Evolutionary conservation across 2,113 vertebrate genomes (phyloP), one percentile per base, ranked within the genome.

Genomic region (Lophochroa leadbeateri): DNA sequence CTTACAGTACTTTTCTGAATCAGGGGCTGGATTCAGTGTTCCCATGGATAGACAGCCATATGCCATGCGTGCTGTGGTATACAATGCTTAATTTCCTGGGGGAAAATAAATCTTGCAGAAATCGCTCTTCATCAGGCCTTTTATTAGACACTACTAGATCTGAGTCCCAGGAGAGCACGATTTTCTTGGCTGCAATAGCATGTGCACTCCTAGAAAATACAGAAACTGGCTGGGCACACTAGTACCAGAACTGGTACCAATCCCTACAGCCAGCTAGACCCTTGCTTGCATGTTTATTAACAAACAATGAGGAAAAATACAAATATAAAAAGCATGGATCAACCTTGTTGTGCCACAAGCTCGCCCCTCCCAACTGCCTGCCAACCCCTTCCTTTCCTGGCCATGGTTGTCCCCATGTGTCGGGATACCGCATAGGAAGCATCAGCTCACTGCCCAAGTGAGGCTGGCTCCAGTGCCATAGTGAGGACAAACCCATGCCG

Each of bases 71-170:
- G 25, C 65, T 88, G 69, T 55, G 35, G 53, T 86, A 79, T 70
- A 96, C 69, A 82, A 27, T 46, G 57, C 33, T 94, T 97, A 88
- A 97, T 96, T 97, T 96, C 96, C 88, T 82, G 33, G 49, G 61
- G 61, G 92, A 65, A 90, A 94, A 95, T 25, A 81, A 84, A 90
- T 37, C 81, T 82, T 92, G 41, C 65, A 78, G 79, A 96, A 55
- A 49, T 69, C 71, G 74, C 77, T 89, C 60, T 92, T 92, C 81
- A 49, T 76, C 41, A 18, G 21, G 53, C 17, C 63, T 86, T 90
- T 96, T 87, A 93, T 96, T 90, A 96, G 92, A 82, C 47, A 29
- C 33, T 53, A 55, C 79, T 88, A 81, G 65, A 84, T 74, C 39
- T n/a, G 16, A 79, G 64, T 71, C 85, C 20, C 23, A 31, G 71